These are phyloP conservation scores for Cinclus mexicanus DNA, from an alignment of 2,113 vertebrate species.

Conservation along the genomic window DNA sequence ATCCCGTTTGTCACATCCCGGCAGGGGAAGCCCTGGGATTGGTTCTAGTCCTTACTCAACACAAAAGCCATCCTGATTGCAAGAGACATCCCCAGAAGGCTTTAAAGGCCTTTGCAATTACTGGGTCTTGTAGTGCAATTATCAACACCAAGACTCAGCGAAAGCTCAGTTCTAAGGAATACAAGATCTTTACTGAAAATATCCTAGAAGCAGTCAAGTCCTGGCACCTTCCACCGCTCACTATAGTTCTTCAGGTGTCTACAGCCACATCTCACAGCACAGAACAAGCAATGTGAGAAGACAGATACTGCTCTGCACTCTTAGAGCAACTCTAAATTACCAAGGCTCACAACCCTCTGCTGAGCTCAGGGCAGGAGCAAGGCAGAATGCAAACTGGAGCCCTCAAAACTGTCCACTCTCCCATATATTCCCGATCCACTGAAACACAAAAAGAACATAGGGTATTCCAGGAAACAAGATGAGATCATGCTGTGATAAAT, in stretches of 20 bases:
- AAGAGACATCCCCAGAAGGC: neutral
- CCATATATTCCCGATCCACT: neutral
- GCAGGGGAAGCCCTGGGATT: neutral
- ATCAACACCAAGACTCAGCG: neutral
- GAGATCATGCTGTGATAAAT: neutral
- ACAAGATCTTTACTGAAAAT: neutral
- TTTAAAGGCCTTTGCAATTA: neutral
- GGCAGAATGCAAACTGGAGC: neutral
- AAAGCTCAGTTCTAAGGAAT: neutral
- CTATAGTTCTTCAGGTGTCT: neutral
- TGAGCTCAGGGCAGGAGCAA: neutral
- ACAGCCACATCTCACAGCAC: neutral
- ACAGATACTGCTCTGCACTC: neutral
- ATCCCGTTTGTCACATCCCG: neutral
- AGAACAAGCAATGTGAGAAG: neutral
- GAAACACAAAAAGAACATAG: neutral
- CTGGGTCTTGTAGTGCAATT: neutral
- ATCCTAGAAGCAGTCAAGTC: neutral
- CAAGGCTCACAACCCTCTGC: neutral
- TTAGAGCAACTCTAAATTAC: neutral
- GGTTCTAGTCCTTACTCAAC: neutral
- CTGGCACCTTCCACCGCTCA: neutral
- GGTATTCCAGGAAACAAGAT: neutral
- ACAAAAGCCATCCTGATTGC: neutral
- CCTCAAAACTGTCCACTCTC: neutral